phyloP scores from a whole-genome alignment of 2,113 vertebrate species.

The Trematomus loennbergii region DNA sequence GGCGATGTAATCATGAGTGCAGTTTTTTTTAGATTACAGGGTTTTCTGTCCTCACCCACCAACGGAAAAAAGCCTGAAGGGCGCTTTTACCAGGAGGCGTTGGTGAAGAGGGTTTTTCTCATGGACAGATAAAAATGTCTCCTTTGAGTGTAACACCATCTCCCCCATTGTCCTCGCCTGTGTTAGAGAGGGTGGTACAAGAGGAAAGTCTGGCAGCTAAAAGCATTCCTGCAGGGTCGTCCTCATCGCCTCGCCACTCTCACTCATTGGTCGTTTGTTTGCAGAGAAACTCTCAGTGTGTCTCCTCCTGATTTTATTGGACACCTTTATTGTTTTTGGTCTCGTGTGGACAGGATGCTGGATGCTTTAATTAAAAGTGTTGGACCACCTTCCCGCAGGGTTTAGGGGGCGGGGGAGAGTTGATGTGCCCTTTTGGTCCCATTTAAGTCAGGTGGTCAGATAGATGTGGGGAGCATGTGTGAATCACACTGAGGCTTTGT shows the following conservation, averaged over 20 bases:
- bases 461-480: conserved; percentile 1
- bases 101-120: conserved; percentile 16
- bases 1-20: conserved; percentile 34
- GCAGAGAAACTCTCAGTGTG: conserved; percentile 24
- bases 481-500: conserved; percentile 7
- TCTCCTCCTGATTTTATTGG: conserved; percentile 54
- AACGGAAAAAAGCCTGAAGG: conserved; percentile 10
- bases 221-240: conserved; percentile 46
- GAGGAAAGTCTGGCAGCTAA: conserved; percentile 28
- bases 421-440: conserved; percentile 5
- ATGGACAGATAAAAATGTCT: conserved; percentile 31
- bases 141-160: conserved; percentile 25
- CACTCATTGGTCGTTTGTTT: conserved; percentile 10
- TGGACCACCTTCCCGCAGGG: conserved; percentile 25
- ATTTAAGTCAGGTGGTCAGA: not conserved
- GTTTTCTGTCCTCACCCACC: conserved; percentile 9
- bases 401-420: not conserved
- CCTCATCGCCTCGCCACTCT: conserved; percentile 24
- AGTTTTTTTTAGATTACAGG: conserved; percentile 27
- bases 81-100: conserved; percentile 43
- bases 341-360: not conserved
- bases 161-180: not conserved
- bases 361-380: conserved; percentile 52
- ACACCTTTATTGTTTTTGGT: conserved; percentile 55
- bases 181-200: conserved; percentile 20